A percentile compares a stretch with the other conserved stretches of the same genome.
Conservation (phyloP, 1,140 invertebrate genomes). For the Daktulosphaira vitifoliae region DNA sequence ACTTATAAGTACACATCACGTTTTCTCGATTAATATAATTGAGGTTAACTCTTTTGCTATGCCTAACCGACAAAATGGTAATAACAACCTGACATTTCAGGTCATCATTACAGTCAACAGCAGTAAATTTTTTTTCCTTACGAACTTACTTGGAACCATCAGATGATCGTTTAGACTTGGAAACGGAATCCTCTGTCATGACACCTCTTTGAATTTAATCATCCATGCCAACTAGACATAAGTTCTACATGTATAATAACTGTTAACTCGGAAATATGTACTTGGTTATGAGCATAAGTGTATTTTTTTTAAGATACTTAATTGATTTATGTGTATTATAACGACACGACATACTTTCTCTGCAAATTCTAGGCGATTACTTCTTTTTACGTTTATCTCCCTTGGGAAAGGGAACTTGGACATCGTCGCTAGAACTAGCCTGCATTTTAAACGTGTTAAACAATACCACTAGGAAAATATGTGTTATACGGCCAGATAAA, state of each 20-base stretch:
- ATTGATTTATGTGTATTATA: conserved; percentile 25
- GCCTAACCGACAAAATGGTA: no score
- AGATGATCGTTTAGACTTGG: no score
- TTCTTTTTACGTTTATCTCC: no score
- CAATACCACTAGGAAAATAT: conserved; percentile 23
- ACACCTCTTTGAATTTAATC: conserved; percentile 13
- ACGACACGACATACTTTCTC: conserved; percentile 31
- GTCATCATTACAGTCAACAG: no score
- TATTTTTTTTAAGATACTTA: conserved; percentile 21
- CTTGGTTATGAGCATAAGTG: neutral
- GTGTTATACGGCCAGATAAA: conserved; percentile 15
- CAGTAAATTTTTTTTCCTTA: no score
- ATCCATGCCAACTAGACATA: neutral
- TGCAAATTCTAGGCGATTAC: conserved; percentile 6
- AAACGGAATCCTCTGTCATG: neutral
- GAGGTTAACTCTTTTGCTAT: no score
- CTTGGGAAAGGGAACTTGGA: no score
- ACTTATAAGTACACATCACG: no score
- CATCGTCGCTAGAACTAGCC: neutral
- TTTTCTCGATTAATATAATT: no score
- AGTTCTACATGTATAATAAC: neutral
- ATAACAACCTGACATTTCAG: no score
- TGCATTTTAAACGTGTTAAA: conserved; percentile 21
- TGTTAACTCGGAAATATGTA: conserved; percentile 11
- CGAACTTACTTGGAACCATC: no score